Base-by-base conservation (phyloP, 1,140 invertebrate species). In the Psix sp. region DNA sequence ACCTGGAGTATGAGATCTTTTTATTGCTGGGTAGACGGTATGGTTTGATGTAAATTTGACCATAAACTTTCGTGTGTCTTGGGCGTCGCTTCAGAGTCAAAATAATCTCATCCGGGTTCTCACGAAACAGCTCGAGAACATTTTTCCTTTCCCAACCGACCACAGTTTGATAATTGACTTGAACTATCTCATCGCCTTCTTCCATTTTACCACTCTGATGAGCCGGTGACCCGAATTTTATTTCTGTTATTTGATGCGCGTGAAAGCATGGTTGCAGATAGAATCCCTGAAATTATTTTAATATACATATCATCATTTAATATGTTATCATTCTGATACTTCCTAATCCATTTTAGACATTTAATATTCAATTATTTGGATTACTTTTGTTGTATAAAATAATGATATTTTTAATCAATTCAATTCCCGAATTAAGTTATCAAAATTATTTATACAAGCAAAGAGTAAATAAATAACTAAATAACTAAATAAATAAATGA, bases 131-230 rank as follows among this genome's bases (percentile, higher is more conserved):
- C 57, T 91, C 88, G 36, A 94, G 89, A n/a, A 96, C 91, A 75
- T 94, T 94, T 78, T 94, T 94, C 26, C 92, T 87, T 74, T 94
- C 92, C 95, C 95, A 96, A 0, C 94, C 95, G 68, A 95, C 94
- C 11, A 96, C 94, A n/a, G 94, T 96, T 83, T 96, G 94, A 84
- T 95, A 95, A 86, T 96, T 96, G 7, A 96, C 93, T 88, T 95
- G 95, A 14, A 97, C 93, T 60, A 98, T 94, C 88, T 98, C 96
- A 87, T 98, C 96, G 1, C 95, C 95, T 78, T 94, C 93, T 86
- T 96, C 94, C 80, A 97, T 94, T 88, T 96, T 95, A 1, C 93
- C 94, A 81, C 93, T 94, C 21, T 93, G 91, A 87, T 96, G 93
- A 24, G 94, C 95, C 42, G 93, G 92, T 31, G 93, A 94, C 59